A percentile compares a stretch with the other conserved stretches of the same genome.
Conservation (phyloP, 2,113 vertebrate species). For the Aegotheles bennettii region DNA sequence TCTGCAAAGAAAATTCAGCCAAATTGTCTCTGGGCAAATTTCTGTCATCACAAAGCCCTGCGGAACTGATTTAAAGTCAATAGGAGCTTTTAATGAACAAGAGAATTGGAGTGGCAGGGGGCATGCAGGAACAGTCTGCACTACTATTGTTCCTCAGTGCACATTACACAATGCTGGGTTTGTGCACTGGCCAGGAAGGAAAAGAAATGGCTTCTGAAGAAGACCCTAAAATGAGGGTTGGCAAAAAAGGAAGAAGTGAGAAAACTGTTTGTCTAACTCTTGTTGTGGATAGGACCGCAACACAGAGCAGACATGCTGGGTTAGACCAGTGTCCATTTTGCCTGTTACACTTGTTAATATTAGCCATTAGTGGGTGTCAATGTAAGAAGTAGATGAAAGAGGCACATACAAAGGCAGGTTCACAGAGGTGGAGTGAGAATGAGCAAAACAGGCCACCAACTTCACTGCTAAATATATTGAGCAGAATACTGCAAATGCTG, state of each 20-base stretch:
- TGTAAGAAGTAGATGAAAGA: background rate
- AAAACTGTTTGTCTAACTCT: background rate
- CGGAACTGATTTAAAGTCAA: slow-evolving; percentile 34
- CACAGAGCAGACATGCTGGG: background rate
- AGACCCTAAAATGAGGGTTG: background rate
- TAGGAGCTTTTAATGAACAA: slow-evolving; percentile 33
- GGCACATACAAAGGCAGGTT: background rate
- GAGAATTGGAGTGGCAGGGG: background rate
- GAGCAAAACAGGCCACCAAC: background rate
- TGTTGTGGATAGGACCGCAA: background rate
- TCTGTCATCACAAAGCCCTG: slow-evolving; percentile 37
- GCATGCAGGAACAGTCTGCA: background rate
- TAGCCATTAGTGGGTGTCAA: background rate
- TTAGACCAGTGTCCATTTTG: background rate
- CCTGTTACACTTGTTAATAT: background rate
- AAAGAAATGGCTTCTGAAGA: background rate
- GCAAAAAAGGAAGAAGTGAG: background rate
- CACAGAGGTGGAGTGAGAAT: background rate
- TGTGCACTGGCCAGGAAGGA: background rate
- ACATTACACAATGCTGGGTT: background rate
- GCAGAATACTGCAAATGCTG: background rate
- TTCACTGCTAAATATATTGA: background rate
- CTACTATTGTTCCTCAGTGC: background rate
- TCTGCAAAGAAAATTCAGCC: slow-evolving; percentile 29
- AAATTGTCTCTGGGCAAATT: slow-evolving; percentile 40